These are phyloP conservation scores for Euschistus heros DNA, from an alignment of 1,140 invertebrate species.

Conservation along the genomic window DNA sequence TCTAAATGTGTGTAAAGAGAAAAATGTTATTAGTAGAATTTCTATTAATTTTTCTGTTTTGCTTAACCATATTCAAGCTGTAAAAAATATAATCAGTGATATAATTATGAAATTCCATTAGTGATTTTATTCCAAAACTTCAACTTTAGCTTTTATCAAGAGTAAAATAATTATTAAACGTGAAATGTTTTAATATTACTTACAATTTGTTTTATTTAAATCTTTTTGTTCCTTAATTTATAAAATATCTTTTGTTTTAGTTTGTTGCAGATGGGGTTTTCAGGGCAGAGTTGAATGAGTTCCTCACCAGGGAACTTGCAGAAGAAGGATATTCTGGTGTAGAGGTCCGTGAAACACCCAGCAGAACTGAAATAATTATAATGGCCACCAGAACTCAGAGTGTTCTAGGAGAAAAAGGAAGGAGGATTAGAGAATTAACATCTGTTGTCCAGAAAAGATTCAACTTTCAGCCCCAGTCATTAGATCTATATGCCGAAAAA, in stretches of 20 bases:
- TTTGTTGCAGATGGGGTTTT: conserved; percentile 98
- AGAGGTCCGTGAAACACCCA: conserved; percentile 89
- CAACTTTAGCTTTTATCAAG: too few relatives aligned
- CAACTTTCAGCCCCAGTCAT: conserved; percentile 83
- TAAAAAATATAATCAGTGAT: too few relatives aligned
- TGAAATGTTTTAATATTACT: too few relatives aligned
- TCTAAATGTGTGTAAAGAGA: too few relatives aligned
- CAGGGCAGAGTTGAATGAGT: conserved; percentile 98
- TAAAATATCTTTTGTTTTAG: conserved; percentile 39
- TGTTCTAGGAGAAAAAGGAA: conserved; percentile 90
- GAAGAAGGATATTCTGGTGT: conserved; percentile 99
- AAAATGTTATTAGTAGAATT: too few relatives aligned
- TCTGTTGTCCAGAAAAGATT: conserved; percentile 98
- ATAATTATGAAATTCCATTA: too few relatives aligned
- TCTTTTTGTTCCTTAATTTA: too few relatives aligned
- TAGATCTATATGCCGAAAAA: conserved; percentile 97
- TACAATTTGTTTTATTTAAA: too few relatives aligned
- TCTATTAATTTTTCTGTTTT: too few relatives aligned
- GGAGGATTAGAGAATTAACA: conserved; percentile 90
- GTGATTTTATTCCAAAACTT: too few relatives aligned
- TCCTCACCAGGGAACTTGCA: conserved; percentile 93
- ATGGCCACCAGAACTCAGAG: conserved; percentile 97
- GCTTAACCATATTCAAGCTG: too few relatives aligned
- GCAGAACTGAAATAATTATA: conserved; percentile 94
- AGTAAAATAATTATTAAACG: too few relatives aligned